Evolutionary conservation across 2,888 invertebrate genomes (phyloP).

Genomic region (Chaetogeoica ovagalla): DNA sequence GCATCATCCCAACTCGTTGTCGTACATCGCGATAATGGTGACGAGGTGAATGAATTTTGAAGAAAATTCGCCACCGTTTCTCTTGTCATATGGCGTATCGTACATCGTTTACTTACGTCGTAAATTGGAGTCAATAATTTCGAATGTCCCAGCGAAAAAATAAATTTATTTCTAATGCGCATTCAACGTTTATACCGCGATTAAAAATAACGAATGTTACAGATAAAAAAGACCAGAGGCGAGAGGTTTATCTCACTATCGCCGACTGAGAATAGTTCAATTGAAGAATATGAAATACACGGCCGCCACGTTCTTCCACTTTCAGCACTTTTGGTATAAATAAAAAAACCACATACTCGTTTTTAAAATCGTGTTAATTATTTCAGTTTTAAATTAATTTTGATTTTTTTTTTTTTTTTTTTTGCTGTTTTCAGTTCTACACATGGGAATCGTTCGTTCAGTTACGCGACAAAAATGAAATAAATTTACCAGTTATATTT

Average conservation of each 20-base stretch:
- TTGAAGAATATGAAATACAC: slow-evolving; percentile 32
- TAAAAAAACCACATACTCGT: no score
- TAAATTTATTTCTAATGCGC: background rate
- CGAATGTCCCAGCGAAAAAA: background rate
- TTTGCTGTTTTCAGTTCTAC: slow-evolving; percentile 4
- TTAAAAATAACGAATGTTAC: background rate
- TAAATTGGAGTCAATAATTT: no score
- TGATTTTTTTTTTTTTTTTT: background rate
- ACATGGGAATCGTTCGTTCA: slow-evolving; percentile 20
- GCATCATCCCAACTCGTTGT: no score
- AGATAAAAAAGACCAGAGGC: slow-evolving; percentile 24
- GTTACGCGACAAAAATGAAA: background rate
- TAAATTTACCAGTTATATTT: slow-evolving; percentile 8
- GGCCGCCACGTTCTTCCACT: slow-evolving; percentile 27
- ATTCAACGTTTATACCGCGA: background rate
- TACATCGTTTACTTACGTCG: no score
- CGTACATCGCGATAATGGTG: no score
- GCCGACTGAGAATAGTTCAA: slow-evolving; percentile 14
- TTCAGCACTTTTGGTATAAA: slow-evolving; percentile 29
- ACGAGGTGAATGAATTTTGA: no score
- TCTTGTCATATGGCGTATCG: no score
- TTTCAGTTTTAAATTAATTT: background rate
- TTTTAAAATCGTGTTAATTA: background rate
- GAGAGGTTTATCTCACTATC: slow-evolving; percentile 28
- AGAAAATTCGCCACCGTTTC: no score